These are phyloP conservation scores for Onchidella celtica DNA, from an alignment of 2,888 invertebrate species.

Conservation along the genomic window DNA sequence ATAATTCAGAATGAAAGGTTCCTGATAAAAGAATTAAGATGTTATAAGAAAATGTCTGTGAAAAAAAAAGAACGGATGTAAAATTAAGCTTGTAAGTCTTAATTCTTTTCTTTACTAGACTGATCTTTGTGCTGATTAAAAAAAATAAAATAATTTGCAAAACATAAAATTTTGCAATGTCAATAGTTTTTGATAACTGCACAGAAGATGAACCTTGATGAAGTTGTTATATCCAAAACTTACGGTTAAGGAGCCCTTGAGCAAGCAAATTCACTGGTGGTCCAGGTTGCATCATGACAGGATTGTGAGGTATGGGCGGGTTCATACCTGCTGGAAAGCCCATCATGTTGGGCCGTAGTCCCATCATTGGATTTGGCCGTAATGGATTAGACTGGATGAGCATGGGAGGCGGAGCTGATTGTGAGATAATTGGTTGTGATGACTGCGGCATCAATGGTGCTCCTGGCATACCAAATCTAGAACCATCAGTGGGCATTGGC, in stretches of 20 bases:
- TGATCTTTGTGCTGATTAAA: too few species aligned
- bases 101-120: too few species aligned
- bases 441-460: conserved; percentile 33
- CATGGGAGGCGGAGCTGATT: conserved; percentile 23
- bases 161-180: too few species aligned
- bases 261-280: conserved; percentile 42
- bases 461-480: conserved; percentile 43
- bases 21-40: too few species aligned
- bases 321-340: conserved; percentile 6
- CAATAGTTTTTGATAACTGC: too few species aligned
- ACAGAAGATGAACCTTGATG: too few species aligned
- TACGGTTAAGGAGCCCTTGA: conserved; percentile 44
- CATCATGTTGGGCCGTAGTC: conserved; percentile 21
- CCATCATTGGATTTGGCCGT: conserved; percentile 18
- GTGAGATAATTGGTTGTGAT: conserved; percentile 33
- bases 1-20: too few species aligned
- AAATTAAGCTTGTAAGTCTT: too few species aligned
- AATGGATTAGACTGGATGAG: conserved; percentile 1
- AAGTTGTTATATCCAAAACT: too few species aligned
- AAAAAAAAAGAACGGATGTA: too few species aligned
- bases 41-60: too few species aligned
- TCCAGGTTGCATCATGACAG: conserved; percentile 7
- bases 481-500: conserved; percentile 10
- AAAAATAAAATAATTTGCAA: too few species aligned
- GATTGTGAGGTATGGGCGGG: conserved; percentile 29